A percentile compares a stretch with the other conserved stretches of the same genome.
These are phyloP conservation scores for Rhingia campestris DNA, from an alignment of 2,888 invertebrate genomes.

Conservation along the genomic window DNA sequence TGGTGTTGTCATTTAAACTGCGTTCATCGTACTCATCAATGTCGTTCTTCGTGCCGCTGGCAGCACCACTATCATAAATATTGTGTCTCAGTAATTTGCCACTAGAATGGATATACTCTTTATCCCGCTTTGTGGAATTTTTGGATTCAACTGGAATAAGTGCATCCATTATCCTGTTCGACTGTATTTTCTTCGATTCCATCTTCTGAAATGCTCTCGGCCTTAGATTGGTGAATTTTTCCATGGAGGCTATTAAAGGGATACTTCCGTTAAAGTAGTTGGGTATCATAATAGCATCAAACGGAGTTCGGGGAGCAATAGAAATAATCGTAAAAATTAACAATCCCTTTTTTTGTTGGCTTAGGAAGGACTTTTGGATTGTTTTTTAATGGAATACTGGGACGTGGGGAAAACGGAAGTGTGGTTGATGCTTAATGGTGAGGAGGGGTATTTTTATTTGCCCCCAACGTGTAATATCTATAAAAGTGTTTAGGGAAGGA, in stretches of 20 bases:
- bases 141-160: conserved; percentile 1
- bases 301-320: conserved; percentile 50
- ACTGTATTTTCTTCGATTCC: conserved; percentile 24
- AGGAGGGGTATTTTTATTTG: background rate
- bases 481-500: conserved; percentile 57
- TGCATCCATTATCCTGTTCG: conserved; percentile 39
- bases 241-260: conserved; percentile 51
- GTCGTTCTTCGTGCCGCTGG: conserved; percentile 39
- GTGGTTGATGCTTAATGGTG: conserved; percentile 31
- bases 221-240: conserved; percentile 15
- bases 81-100: background rate
- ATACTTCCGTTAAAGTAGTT: conserved; percentile 48
- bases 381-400: conserved; percentile 57
- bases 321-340: conserved; percentile 70
- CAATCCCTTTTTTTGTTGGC: conserved; percentile 13
- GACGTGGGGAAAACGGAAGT: conserved; percentile 17
- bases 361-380: conserved; percentile 50
- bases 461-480: conserved; percentile 36
- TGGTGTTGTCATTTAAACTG: conserved; percentile 28
- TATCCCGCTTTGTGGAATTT: conserved; percentile 7
- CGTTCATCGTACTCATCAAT: conserved; percentile 56
- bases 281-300: conserved; percentile 13
- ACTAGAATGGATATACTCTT: conserved; percentile 6
- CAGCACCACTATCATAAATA: background rate
- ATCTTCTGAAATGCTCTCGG: conserved; percentile 14